Conservation (phyloP, 1,140 invertebrate genomes). For the Mercenaria mercenaria region DNA sequence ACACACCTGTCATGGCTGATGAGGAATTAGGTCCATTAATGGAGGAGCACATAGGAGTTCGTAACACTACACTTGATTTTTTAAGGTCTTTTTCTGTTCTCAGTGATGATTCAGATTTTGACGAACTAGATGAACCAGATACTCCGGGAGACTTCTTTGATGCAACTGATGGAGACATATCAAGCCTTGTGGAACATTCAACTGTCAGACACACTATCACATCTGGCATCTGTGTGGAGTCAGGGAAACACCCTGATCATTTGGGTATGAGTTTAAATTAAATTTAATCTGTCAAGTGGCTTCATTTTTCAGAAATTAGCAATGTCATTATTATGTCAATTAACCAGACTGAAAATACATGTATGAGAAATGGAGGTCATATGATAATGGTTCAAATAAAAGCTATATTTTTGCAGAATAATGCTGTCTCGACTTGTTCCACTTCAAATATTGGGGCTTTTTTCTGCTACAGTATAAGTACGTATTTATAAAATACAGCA, state of each 20-base stretch:
- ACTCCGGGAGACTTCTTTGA: constrained; percentile 20
- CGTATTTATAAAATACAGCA: no score
- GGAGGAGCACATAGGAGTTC: constrained; percentile 25
- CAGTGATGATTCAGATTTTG: constrained; percentile 67
- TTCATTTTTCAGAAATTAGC: no score
- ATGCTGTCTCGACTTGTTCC: no score
- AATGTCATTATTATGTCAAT: no score
- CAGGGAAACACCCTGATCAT: constrained; percentile 15
- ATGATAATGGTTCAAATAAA: no score
- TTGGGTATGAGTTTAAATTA: not conserved
- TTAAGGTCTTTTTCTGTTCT: constrained; percentile 63
- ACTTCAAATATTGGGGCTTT: no score
- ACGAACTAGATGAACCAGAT: constrained; percentile 61
- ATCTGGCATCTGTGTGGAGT: constrained; percentile 14
- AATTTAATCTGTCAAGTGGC: no score
- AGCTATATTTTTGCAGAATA: no score
- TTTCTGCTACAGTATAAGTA: no score
- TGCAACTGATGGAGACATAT: not conserved
- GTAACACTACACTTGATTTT: constrained; percentile 52
- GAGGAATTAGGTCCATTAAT: constrained; percentile 23
- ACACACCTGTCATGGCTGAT: constrained; percentile 6
- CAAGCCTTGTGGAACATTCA: not conserved
- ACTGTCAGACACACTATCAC: constrained; percentile 31
- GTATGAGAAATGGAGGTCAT: no score
- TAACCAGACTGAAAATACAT: no score